Conservation (phyloP, 2,888 invertebrate species). For the Dynastes tityus region DNA sequence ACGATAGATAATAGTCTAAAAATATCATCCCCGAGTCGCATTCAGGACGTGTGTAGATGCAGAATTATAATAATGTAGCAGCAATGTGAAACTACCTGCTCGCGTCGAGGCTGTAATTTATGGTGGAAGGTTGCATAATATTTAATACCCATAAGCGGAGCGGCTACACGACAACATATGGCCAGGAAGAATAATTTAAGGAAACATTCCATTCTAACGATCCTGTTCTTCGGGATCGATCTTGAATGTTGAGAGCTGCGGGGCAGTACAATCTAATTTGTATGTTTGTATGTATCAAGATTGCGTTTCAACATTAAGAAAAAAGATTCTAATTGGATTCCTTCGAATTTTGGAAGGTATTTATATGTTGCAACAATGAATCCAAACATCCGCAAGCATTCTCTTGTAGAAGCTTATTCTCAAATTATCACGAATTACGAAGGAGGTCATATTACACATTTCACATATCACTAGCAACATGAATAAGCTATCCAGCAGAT, state of each 20-base stretch:
- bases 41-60: neutral
- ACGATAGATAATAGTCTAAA: neutral
- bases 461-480: no score
- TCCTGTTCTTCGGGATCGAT: slow-evolving; percentile 23
- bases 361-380: no score
- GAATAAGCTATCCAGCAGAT: no score
- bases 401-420: no score
- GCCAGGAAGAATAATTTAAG: slow-evolving; percentile 36
- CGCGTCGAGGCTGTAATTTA: slow-evolving; percentile 19
- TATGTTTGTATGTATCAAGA: neutral
- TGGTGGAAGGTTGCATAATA: slow-evolving; percentile 13
- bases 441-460: no score
- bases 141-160: slow-evolving; percentile 9
- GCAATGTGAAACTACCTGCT: slow-evolving; percentile 1
- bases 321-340: no score
- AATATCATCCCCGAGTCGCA: neutral
- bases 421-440: no score
- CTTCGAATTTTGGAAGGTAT: no score
- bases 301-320: no score
- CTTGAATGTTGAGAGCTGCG: neutral
- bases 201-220: slow-evolving; percentile 30
- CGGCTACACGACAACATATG: slow-evolving; percentile 14
- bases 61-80: neutral
- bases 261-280: slow-evolving; percentile 17
- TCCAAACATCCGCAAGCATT: no score